Conservation (phyloP, 2,797 vertebrate genomes). For the Synanceia verrucosa region DNA sequence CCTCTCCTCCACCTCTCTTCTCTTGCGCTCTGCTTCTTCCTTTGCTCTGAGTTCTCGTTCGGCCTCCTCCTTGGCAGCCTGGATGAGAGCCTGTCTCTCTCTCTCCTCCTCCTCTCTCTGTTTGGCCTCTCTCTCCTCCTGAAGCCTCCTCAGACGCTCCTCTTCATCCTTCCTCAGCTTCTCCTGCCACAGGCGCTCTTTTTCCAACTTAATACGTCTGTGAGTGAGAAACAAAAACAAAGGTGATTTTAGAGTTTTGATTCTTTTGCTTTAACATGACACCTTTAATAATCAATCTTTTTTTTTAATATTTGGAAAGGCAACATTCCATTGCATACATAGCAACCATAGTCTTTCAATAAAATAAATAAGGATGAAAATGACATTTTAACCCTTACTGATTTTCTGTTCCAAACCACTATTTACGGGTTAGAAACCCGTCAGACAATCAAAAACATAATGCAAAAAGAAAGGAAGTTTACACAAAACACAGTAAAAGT, state of each 20-base stretch:
- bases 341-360: too few relatives aligned
- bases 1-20: conserved; percentile 59
- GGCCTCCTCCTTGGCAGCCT: conserved; percentile 75
- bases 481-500: too few relatives aligned
- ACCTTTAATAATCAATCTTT: too few relatives aligned
- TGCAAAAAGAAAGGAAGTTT: too few relatives aligned
- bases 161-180: conserved; percentile 85
- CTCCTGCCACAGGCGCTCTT: conserved; percentile 90
- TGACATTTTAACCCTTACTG: too few relatives aligned
- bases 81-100: conserved; percentile 75
- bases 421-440: too few relatives aligned
- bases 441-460: too few relatives aligned
- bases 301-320: too few relatives aligned
- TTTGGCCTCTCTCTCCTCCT: conserved; percentile 81
- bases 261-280: neutral
- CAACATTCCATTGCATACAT: too few relatives aligned
- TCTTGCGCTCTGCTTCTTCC: conserved; percentile 68
- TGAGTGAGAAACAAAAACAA: neutral
- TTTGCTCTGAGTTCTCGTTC: conserved; percentile 70
- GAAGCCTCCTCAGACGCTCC: conserved; percentile 73
- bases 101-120: conserved; percentile 79
- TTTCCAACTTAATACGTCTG: conserved; percentile 84
- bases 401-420: too few relatives aligned
- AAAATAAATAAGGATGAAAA: too few relatives aligned
- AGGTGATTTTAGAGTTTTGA: neutral